Base-by-base conservation (phyloP, 35 echinoderm and acorn worm species). In the Ophiothrix spiculata region DNA sequence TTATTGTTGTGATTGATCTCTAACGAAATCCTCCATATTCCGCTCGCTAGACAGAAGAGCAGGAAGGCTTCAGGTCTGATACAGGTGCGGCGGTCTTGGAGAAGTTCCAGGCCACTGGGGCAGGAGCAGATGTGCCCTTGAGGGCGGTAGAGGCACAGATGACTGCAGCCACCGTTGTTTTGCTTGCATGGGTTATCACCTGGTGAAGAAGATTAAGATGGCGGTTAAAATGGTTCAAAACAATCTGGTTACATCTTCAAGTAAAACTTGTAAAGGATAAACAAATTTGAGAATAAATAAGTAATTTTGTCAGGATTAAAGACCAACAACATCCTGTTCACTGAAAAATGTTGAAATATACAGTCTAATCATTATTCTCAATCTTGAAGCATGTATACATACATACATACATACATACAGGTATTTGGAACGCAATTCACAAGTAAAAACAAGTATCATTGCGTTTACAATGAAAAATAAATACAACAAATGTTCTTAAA, bases 1-100 rank as follows among this genome's bases (percentile, higher is more conserved):
- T 91, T 76, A 75, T 98, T 88, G 32, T 94, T 93, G 85, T 75
- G 88, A 41, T 85, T 94, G 0, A 91, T 91, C 73, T 98, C 95
- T 21, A 98, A 83, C 0, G 95, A 93, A 29, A 98, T 94, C 32
- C 95, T 84, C 17, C 86, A 84, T 32, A 98, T 88, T 64, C 90
- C 92, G 16, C 76, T 81, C 35, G 56, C 79, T 45, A 83, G 76
- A 38, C 79, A 90, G 77, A 98, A 93, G 39, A 98, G 82, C 12
- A 98, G 95, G 86, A 98, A 98, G 3, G 95, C 95, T 63, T 98
- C 95, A 0, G 95, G 95, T 32, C 88, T 78, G 85, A 98, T 98
- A 76, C 95, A 93, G 86, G 84, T 98, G 28, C 83, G 80, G 16
- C 56, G 63, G 81, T 93, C 89, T 0, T 80, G 54, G 1, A 94